These are phyloP conservation scores for Carposina sasakii DNA, from an alignment of 1,140 invertebrate genomes.

Conservation along the genomic window DNA sequence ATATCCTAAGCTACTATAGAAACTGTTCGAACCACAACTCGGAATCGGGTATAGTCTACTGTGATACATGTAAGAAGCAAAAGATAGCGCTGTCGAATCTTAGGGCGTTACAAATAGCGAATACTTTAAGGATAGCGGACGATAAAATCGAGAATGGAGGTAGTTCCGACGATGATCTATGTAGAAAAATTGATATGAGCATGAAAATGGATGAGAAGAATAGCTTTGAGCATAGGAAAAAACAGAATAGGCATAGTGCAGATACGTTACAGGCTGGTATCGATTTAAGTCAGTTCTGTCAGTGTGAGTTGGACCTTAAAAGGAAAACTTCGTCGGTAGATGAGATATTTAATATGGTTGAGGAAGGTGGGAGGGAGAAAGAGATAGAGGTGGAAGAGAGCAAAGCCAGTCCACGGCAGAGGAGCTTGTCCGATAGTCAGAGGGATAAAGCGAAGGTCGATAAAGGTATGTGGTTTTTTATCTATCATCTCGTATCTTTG, in stretches of 20 bases:
- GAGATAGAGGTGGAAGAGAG: constrained; percentile 72
- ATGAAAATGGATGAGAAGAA: constrained; percentile 57
- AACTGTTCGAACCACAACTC: constrained; percentile 54
- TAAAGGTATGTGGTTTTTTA: constrained; percentile 37
- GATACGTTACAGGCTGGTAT: constrained; percentile 56
- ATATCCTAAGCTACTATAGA: constrained; percentile 55
- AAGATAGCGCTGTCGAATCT: constrained; percentile 70
- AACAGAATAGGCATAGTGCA: constrained; percentile 60
- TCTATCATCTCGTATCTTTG: background rate
- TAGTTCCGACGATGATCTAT: constrained; percentile 59
- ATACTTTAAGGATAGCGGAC: constrained; percentile 54
- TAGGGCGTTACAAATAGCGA: constrained; percentile 65
- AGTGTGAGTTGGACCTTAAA: constrained; percentile 59
- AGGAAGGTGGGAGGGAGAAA: constrained; percentile 37
- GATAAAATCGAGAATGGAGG: constrained; percentile 48
- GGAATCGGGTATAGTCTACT: constrained; percentile 64
- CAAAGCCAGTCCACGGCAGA: constrained; percentile 78
- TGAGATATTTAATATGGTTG: constrained; percentile 76
- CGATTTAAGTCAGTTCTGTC: constrained; percentile 69
- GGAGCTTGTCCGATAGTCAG: constrained; percentile 82
- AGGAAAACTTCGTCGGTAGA: constrained; percentile 76
- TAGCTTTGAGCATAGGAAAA: constrained; percentile 53
- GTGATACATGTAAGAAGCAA: constrained; percentile 65
- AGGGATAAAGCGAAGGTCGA: constrained; percentile 69
- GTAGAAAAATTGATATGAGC: constrained; percentile 64